Conservation (phyloP, 2,888 invertebrate species). For the Aproaerema taeniolella region DNA sequence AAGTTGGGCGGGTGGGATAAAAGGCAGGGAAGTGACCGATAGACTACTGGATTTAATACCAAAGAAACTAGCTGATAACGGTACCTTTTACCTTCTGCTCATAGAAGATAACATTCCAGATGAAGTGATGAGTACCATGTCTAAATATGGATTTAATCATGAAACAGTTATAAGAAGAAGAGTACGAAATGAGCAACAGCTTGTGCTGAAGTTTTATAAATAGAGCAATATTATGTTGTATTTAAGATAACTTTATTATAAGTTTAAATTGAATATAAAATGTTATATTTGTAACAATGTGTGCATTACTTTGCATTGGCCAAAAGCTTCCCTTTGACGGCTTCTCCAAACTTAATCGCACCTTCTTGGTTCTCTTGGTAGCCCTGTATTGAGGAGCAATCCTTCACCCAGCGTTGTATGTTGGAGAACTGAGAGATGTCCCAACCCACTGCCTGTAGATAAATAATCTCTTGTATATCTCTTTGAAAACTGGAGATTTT, state of each 20-base stretch:
- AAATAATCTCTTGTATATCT: too few relatives aligned
- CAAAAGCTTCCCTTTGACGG: too few relatives aligned
- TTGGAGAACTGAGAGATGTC: conserved; percentile 75
- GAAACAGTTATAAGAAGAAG: conserved; percentile 82
- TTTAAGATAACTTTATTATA: conserved; percentile 16
- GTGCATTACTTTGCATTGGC: conserved; percentile 27
- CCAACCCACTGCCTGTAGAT: conserved; percentile 79
- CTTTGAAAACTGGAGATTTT: too few relatives aligned
- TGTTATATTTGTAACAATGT: conserved; percentile 23
- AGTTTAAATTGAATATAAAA: conserved; percentile 21
- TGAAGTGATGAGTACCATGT: conserved; percentile 81
- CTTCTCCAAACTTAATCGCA: conserved; percentile 75
- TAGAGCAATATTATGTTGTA: conserved; percentile 28
- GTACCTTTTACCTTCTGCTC: conserved; percentile 91
- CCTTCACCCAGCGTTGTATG: conserved; percentile 76
- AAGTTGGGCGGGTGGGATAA: conserved; percentile 88
- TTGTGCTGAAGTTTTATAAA: conserved; percentile 82
- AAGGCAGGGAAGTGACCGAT: conserved; percentile 87
- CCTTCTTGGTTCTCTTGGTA: conserved; percentile 78
- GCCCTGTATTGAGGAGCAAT: conserved; percentile 76
- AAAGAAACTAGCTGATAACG: conserved; percentile 82
- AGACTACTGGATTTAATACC: conserved; percentile 83
- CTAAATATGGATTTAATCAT: conserved; percentile 75
- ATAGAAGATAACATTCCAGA: conserved; percentile 92
- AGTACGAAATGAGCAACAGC: conserved; percentile 92